Percentiles rank a stretch among this genome's conserved stretches.
phyloP scores from a whole-genome alignment of 1,140 invertebrate genomes.

The Kradibia gibbosae region DNA sequence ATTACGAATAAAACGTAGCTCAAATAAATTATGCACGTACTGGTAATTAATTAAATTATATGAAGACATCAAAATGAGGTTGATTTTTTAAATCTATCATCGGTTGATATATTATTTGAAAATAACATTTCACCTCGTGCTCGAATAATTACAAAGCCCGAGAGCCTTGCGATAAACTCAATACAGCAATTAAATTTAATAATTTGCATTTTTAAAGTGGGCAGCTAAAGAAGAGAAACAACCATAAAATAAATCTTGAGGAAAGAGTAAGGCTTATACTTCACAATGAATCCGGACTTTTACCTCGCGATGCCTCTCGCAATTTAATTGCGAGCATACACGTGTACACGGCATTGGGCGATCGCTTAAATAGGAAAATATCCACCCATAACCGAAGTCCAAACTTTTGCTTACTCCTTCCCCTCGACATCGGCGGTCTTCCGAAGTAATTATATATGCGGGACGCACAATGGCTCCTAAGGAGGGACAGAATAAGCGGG shows the following conservation, averaged over 20 bases:
- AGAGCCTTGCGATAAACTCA: not conserved
- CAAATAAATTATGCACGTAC: too few species aligned
- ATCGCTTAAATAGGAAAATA: constrained; percentile 24
- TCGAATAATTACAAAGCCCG: not conserved
- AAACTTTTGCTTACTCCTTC: not conserved
- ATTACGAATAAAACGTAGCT: too few species aligned
- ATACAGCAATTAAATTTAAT: not conserved
- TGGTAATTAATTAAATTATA: too few species aligned
- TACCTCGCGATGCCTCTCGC: too few species aligned
- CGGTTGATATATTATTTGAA: too few species aligned
- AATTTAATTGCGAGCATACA: constrained; percentile 22
- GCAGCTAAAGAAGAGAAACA: not conserved
- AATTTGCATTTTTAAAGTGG: not conserved
- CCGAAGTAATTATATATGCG: constrained; percentile 59
- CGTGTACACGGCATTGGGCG: constrained; percentile 10
- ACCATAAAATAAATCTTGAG: not conserved
- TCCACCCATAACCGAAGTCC: not conserved
- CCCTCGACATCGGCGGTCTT: not conserved
- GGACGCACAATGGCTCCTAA: constrained; percentile 52
- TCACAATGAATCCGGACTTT: not conserved
- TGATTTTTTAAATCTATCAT: not conserved
- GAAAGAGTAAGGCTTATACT: not conserved
- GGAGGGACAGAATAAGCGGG: constrained; percentile 27
- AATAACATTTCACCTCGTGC: not conserved
- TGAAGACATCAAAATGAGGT: not conserved